Base-by-base conservation (phyloP, 1,140 invertebrate species). In the Dreissena polymorpha region DNA sequence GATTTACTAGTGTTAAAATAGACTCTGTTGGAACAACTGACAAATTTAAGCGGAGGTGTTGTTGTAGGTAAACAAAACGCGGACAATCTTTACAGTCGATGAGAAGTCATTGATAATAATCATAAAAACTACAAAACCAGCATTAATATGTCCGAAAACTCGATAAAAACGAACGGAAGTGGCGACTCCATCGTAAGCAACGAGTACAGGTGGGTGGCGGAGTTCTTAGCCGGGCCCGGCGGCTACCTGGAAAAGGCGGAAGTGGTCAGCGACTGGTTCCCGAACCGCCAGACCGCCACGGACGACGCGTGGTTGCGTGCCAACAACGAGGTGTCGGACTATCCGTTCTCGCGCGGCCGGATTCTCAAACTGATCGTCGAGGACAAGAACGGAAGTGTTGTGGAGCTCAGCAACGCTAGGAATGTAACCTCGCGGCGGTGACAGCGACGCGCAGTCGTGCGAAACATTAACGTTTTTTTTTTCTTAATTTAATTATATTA, bases 351-450 rank as follows among this genome's bases (percentile, higher is more conserved):
- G 55, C 71, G 70, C 13, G 72, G 80, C 25, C 67, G 67, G 10
- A 75, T 83, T 29, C n/a, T 74, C 25, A 83, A 75, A 83, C 39
- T 83, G 25, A 39, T 74, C 27, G 25, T 83, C 21, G 80, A 83
- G 29, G 80, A 75, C 23, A 60, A 74, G 25, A 21, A 74, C 12
- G 80, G 80, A 13, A 21, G 1, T 21, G 39, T 57, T 8, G n/a
- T 63, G 7, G 80, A 83, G 50, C 23, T 69, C 13, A 29, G n/a
- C 18, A 73, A 74, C 16, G 63, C 21, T 49, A 12, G 0, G 7
- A 50, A 68, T n/a, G 64, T 51, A 23, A 23, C 65, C n/a, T 49
- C 29, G 7, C 13, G 25, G 21, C 63, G 75, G 39, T 77, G 60
- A 77, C 57, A 60, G 57, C 39, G 39, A 39, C 39, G 2, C 39